Evolutionary conservation across 2,888 invertebrate species (phyloP), one percentile per base, ranked within the genome.

Genomic region (Cephus spinipes): DNA sequence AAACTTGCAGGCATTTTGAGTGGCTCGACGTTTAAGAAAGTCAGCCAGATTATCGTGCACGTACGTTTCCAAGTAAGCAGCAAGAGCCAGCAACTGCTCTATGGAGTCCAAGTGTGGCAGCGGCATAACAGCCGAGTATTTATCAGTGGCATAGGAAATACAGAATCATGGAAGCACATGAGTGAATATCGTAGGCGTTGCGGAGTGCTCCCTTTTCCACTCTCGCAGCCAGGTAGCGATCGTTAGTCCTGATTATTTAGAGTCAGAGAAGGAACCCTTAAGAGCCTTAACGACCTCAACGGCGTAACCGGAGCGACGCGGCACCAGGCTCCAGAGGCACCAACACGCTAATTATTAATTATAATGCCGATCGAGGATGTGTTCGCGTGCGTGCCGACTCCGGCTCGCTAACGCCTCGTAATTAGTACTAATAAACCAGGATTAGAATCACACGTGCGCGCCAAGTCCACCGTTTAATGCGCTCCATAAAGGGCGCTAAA

Each of bases 341-440:
- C 23, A 55, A 9, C 81, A 75, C 83, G 84, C 82, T 88, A 87
- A 87, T 88, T 88, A 87, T 88, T 88, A 85, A 87, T 88, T 85
- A 85, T 85, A 84, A 88, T 83, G 83, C 84, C 86, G 84, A 87
- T 87, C 86, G 9, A 55, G 55, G 55, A 23, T 55, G 55, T 55
- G 55, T 23, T 55, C 55, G 55, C 55, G 55, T 55, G 55, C 23
- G 9, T 9, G 55, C 23, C 9, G 55, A 55, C 23, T 23, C 23
- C 55, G 55, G 55, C 55, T 55, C 9, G 55, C 23, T 23, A 55
- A 55, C 79, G 79, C 83, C 80, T 81, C 81, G 82, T 87, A 86
- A 87, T 87, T 86, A 86, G 84, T 82, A 82, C 84, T 85, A 85
- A 86, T 87, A 86, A 86, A 86, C 86, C 84, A 85, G 83, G 81